Conservation (phyloP, 2,113 vertebrate genomes). For the Probosciger aterrimus region DNA sequence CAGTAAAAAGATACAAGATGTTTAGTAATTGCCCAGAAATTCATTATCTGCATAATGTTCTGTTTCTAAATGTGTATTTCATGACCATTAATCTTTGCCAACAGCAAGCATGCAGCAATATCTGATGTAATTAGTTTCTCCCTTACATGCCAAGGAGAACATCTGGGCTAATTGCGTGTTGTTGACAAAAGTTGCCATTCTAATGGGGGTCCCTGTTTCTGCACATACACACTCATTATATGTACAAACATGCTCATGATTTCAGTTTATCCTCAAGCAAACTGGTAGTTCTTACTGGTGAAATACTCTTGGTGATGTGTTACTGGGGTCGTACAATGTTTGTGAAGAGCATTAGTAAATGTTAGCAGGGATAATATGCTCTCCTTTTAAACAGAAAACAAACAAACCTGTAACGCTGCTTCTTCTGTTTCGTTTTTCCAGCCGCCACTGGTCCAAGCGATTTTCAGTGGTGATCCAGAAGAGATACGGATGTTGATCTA, state of each 20-base stretch:
- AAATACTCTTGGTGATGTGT: neutral
- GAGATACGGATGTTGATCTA: constrained; percentile 95
- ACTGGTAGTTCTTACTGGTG: neutral
- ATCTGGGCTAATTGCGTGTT: constrained; percentile 10
- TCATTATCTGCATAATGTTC: constrained; percentile 48
- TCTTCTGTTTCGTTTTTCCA: constrained; percentile 59
- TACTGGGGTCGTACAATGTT: neutral
- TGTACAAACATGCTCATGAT: neutral
- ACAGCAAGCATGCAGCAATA: neutral
- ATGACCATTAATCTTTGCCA: constrained; percentile 25
- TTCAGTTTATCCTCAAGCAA: neutral
- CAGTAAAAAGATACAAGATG: constrained; percentile 3
- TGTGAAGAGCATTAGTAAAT: neutral
- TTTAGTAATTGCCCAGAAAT: constrained; percentile 50
- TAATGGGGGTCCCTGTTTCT: neutral
- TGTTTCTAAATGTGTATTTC: constrained; percentile 38
- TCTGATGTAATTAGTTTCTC: constrained; percentile 45
- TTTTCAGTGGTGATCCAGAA: constrained; percentile 94
- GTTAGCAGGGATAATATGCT: neutral
- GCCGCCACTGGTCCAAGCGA: constrained; percentile 95
- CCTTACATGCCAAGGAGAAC: constrained; percentile 6
- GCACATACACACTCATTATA: neutral
- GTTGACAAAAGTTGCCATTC: constrained; percentile 3
- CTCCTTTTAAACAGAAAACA: neutral
- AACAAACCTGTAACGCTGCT: neutral